phyloP scores from a whole-genome alignment of 2,888 invertebrate species.

The Lepidonotus clava region DNA sequence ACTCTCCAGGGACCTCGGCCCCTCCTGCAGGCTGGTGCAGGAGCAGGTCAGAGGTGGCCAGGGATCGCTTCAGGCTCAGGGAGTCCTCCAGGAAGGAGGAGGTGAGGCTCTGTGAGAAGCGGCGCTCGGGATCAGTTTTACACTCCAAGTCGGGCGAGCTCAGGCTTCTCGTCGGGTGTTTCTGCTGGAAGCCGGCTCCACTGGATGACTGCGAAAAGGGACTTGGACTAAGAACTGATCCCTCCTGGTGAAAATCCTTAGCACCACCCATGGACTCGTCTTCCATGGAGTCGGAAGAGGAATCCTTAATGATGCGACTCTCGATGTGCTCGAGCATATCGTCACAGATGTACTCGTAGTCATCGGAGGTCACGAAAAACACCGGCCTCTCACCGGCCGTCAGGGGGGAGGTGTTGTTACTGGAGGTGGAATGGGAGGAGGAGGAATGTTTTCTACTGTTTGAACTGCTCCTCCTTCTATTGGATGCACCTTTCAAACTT shows the following conservation, averaged over 20 bases:
- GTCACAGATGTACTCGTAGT: constrained; percentile 41
- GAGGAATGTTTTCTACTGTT: not conserved
- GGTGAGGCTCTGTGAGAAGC: constrained; percentile 23
- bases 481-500: not conserved
- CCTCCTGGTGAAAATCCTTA: constrained; percentile 44
- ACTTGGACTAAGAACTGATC: constrained; percentile 50
- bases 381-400: constrained; percentile 37
- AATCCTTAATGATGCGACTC: constrained; percentile 45
- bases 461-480: not conserved
- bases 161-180: not conserved
- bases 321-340: constrained; percentile 25
- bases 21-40: not conserved
- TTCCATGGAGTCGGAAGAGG: constrained; percentile 45
- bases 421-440: constrained; percentile 20
- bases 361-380: constrained; percentile 45
- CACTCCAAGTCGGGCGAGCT: constrained; percentile 47
- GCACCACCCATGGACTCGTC: constrained; percentile 41
- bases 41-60: constrained; percentile 41
- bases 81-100: constrained; percentile 13
- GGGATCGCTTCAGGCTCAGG: not conserved
- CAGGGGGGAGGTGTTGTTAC: not conserved
- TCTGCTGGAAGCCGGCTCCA: not conserved
- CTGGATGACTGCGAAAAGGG: constrained; percentile 14
- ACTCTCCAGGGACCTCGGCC: not conserved
- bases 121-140: constrained; percentile 44